Percentiles rank a stretch among this genome's conserved stretches.
Conservation (phyloP, 2,113 vertebrate genomes). For the Aptenodytes patagonicus region DNA sequence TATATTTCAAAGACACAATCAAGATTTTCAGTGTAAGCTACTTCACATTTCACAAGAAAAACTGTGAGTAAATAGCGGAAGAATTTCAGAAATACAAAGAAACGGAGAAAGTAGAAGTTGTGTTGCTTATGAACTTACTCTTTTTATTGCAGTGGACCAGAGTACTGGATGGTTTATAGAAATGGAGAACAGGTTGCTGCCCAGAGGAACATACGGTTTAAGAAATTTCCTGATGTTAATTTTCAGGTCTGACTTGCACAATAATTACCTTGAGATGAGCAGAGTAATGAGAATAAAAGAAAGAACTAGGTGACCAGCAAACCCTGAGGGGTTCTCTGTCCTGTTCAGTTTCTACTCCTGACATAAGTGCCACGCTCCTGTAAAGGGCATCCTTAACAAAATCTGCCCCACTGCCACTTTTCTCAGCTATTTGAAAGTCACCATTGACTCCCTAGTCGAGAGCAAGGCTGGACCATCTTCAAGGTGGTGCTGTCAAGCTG, state of each 20-base stretch:
- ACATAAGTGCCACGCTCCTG: background rate
- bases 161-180: background rate
- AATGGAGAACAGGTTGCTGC: background rate
- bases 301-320: background rate
- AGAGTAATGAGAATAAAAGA: background rate
- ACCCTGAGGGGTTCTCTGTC: background rate
- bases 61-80: background rate
- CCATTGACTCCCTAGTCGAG: background rate
- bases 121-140: background rate
- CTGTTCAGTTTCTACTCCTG: background rate
- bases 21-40: background rate
- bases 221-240: background rate
- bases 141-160: background rate
- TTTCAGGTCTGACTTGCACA: background rate
- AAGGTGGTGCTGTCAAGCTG: background rate
- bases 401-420: background rate
- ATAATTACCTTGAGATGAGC: background rate
- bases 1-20: background rate
- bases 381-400: background rate
- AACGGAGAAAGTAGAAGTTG: background rate
- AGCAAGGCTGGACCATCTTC: accelerated
- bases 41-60: background rate
- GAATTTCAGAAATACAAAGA: background rate
- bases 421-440: background rate
- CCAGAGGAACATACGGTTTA: background rate